Percentiles rank a stretch among this genome's conserved stretches.
These are phyloP conservation scores for Heterodera carotae DNA, from an alignment of 1,140 invertebrate genomes.

Conservation along the genomic window DNA sequence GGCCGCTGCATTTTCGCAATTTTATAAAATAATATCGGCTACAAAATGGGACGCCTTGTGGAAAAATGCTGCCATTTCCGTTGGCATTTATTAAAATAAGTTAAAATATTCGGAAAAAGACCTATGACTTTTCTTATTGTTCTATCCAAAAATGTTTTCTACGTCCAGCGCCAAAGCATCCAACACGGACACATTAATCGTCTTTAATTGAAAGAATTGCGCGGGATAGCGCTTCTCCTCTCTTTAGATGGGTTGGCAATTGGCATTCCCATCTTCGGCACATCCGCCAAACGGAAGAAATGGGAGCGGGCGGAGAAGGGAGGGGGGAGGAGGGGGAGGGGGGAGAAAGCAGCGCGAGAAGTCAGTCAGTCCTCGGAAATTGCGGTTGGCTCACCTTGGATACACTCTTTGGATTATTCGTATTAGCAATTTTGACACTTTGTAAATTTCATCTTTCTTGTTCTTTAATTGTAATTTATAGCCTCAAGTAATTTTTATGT, in stretches of 20 bases:
- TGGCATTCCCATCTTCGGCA: background rate
- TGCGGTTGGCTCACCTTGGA: background rate
- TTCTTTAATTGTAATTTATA: background rate
- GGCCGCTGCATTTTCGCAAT: background rate
- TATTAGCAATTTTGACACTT: background rate
- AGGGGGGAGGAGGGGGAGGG: too few species aligned
- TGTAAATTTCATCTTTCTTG: background rate
- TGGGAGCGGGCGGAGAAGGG: too few species aligned
- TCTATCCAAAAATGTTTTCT: too few species aligned
- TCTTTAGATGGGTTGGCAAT: too few species aligned
- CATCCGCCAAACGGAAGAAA: background rate
- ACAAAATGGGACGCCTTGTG: too few species aligned
- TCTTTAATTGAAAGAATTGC: conserved; percentile 4
- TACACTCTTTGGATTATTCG: background rate
- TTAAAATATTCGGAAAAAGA: too few species aligned
- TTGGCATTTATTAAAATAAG: too few species aligned
- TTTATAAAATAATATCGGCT: background rate
- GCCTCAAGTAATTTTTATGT: background rate
- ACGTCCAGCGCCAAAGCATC: background rate
- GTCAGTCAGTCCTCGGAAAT: background rate
- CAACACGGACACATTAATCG: conserved; percentile 1
- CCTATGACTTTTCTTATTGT: too few species aligned
- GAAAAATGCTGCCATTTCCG: too few species aligned
- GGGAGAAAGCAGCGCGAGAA: too few species aligned
- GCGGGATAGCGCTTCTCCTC: background rate